Evolutionary conservation across 2,888 invertebrate genomes (phyloP).

Genomic region (Crepidodera aurea): DNA sequence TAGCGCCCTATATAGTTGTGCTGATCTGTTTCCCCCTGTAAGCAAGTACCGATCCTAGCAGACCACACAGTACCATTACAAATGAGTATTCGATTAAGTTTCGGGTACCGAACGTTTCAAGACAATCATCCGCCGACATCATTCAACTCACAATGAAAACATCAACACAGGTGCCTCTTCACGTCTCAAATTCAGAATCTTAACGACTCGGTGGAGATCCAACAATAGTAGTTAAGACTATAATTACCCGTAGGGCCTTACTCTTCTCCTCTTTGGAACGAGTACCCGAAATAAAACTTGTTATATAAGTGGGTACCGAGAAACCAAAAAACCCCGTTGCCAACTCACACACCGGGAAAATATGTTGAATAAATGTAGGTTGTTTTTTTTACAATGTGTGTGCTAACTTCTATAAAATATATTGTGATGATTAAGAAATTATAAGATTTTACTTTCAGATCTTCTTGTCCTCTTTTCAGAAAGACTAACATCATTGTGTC

Average conservation of each 20-base stretch:
- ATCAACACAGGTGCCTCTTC: constrained; percentile 22
- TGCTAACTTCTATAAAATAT: too few species aligned
- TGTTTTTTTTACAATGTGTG: background rate
- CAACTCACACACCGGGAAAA: background rate
- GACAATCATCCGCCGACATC: constrained; percentile 16
- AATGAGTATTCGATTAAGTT: constrained; percentile 6
- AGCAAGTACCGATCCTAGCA: constrained; percentile 2
- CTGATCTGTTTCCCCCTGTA: background rate
- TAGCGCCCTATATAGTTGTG: too few species aligned
- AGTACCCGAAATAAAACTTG: constrained; percentile 30
- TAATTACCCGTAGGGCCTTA: constrained; percentile 21
- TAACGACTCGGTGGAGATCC: constrained; percentile 14
- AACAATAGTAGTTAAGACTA: constrained; percentile 21
- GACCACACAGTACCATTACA: constrained; percentile 14
- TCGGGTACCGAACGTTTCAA: background rate
- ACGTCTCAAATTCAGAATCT: constrained; percentile 21
- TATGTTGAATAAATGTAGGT: background rate
- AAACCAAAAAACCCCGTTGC: constrained; percentile 13
- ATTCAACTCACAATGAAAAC: constrained; percentile 25
- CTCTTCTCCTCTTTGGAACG: constrained; percentile 9
- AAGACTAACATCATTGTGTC: too few species aligned
- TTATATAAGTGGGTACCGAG: constrained; percentile 30
- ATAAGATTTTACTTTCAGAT: too few species aligned
- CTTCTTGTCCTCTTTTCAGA: too few species aligned
- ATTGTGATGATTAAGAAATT: too few species aligned